These are phyloP conservation scores for Apis cerana DNA, from an alignment of 1,140 invertebrate genomes.

Conservation along the genomic window DNA sequence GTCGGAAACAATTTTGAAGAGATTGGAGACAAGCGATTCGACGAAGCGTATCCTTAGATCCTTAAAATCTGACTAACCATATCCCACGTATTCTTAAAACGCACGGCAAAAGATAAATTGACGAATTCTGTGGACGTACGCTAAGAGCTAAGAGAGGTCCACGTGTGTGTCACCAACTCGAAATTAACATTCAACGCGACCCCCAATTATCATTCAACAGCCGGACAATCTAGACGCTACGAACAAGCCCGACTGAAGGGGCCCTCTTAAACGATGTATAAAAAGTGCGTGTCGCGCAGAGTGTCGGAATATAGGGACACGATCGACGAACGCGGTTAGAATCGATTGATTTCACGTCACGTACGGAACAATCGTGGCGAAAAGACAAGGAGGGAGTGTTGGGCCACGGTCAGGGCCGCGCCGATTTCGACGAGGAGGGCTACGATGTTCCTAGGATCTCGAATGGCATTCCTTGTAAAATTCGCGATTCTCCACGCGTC, in stretches of 20 bases:
- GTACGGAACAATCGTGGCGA: constrained; percentile 29
- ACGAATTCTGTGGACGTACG: no score
- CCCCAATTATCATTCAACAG: constrained; percentile 26
- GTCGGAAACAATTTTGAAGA: no score
- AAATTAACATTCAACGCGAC: background rate
- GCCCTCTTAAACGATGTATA: constrained; percentile 21
- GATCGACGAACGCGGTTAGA: background rate
- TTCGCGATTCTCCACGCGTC: constrained; percentile 52
- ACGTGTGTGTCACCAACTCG: background rate
- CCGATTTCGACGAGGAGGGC: constrained; percentile 26
- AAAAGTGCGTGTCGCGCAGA: background rate
- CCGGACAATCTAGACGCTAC: background rate
- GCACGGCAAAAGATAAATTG: no score
- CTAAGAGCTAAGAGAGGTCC: background rate
- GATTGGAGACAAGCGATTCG: no score
- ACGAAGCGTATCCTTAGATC: no score
- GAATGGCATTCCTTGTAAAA: constrained; percentile 58
- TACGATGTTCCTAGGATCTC: background rate
- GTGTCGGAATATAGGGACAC: background rate
- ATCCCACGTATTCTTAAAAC: background rate
- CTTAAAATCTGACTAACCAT: no score
- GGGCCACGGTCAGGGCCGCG: constrained; percentile 33
- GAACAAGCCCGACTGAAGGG: background rate
- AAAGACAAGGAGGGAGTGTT: constrained; percentile 17
- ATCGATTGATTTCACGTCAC: constrained; percentile 38